These are phyloP conservation scores for Athetis lepigone DNA, from an alignment of 2,888 invertebrate genomes.

Conservation along the genomic window DNA sequence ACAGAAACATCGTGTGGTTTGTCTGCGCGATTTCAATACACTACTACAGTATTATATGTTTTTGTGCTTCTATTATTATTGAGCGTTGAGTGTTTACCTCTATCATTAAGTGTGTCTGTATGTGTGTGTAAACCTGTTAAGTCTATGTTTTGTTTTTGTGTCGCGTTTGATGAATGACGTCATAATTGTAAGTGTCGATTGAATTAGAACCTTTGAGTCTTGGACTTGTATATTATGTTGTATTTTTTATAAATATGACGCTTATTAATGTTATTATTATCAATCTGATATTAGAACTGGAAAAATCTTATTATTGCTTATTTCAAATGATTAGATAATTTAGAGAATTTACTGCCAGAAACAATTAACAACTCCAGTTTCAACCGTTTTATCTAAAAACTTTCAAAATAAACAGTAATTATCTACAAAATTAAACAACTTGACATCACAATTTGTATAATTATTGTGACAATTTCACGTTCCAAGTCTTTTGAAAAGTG, in stretches of 20 bases:
- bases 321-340: too few species aligned
- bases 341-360: too few species aligned
- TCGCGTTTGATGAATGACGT: not conserved
- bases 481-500: slow-evolving; percentile 49
- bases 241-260: not conserved
- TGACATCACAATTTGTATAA: slow-evolving; percentile 31
- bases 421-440: slow-evolving; percentile 18
- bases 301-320: too few species aligned
- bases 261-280: too few species aligned
- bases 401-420: not conserved
- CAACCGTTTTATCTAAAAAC: not conserved
- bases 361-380: not conserved
- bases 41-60: slow-evolving; percentile 1
- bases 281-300: too few species aligned
- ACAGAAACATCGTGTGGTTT: slow-evolving; percentile 36
- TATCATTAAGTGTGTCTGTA: too few species aligned
- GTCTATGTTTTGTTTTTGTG: not conserved
- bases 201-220: not conserved
- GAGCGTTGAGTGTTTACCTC: not conserved
- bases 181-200: not conserved
- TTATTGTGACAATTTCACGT: slow-evolving; percentile 47
- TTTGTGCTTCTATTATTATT: not conserved
- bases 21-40: slow-evolving; percentile 10
- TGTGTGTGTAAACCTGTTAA: slow-evolving; percentile 30
- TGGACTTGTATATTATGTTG: not conserved